Evolutionary conservation across 1,140 invertebrate species (phyloP).

Genomic region (Gryon sp.): DNA sequence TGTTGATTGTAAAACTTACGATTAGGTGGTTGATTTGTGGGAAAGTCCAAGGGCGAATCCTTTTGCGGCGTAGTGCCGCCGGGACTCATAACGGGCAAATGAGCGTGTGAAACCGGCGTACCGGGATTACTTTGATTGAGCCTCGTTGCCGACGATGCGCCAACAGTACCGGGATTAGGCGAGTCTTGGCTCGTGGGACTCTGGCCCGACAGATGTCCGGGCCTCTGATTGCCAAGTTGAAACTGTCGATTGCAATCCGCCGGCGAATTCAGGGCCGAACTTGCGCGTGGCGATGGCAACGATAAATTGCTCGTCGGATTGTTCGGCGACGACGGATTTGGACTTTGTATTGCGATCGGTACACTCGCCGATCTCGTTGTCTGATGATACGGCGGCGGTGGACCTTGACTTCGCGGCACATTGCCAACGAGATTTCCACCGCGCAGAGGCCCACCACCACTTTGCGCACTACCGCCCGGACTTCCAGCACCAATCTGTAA

Average conservation of each 20-base stretch:
- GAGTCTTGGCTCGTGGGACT: slow-evolving; percentile 83
- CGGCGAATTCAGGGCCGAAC: slow-evolving; percentile 86
- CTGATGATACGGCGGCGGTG: slow-evolving; percentile 92
- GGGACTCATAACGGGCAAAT: slow-evolving; percentile 80
- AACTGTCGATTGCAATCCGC: slow-evolving; percentile 81
- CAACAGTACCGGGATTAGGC: slow-evolving; percentile 75
- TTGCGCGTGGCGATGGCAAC: slow-evolving; percentile 84
- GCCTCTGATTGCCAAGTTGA: slow-evolving; percentile 77
- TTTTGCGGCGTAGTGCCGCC: slow-evolving; percentile 76
- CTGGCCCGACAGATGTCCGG: slow-evolving; percentile 82
- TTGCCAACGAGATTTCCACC: slow-evolving; percentile 78
- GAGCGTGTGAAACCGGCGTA: slow-evolving; percentile 84
- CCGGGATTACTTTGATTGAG: slow-evolving; percentile 85
- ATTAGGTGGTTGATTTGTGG: slow-evolving; percentile 75
- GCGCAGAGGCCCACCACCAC: slow-evolving; percentile 74
- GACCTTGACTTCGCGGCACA: slow-evolving; percentile 86
- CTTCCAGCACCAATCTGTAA: slow-evolving; percentile 71
- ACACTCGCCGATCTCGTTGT: slow-evolving; percentile 90
- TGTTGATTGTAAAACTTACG: slow-evolving; percentile 57
- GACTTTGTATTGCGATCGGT: slow-evolving; percentile 87
- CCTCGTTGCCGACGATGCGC: slow-evolving; percentile 77
- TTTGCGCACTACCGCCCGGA: slow-evolving; percentile 63
- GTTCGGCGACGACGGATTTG: slow-evolving; percentile 85
- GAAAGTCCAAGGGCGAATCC: slow-evolving; percentile 73
- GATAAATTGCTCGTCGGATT: slow-evolving; percentile 86